These are phyloP conservation scores for Decapterus maruadsi DNA, from an alignment of 2,797 vertebrate species.

Conservation along the genomic window DNA sequence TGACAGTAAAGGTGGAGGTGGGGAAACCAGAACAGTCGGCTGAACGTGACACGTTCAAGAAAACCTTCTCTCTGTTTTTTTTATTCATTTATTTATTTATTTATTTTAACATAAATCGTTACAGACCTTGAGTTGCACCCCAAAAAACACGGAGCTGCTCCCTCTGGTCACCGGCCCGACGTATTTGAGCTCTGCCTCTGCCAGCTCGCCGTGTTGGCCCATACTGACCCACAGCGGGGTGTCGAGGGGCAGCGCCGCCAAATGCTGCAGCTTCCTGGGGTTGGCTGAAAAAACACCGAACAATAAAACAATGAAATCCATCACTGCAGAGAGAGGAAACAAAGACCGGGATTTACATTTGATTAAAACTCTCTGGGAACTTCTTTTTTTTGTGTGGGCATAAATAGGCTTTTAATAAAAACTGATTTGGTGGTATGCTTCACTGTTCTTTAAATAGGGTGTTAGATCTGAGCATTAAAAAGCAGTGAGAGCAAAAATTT, in stretches of 20 bases:
- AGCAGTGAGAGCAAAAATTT: background rate
- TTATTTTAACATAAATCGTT: no score
- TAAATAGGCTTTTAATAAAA: background rate
- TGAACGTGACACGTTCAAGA: no score
- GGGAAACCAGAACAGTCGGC: no score
- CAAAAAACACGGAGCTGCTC: conserved; percentile 80
- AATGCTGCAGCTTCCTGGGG: conserved; percentile 70
- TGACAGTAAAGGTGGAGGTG: no score
- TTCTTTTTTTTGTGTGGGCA: background rate
- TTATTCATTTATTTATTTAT: no score
- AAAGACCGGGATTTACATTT: background rate
- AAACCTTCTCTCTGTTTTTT: no score
- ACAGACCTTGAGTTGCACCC: conserved; percentile 86
- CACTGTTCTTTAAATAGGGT: background rate
- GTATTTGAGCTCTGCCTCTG: conserved; percentile 84
- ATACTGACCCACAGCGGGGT: conserved; percentile 81
- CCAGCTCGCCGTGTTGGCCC: conserved; percentile 75
- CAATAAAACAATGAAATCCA: conserved; percentile 9
- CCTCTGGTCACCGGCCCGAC: conserved; percentile 80
- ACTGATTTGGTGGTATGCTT: background rate
- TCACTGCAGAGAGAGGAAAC: background rate
- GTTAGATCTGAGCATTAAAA: background rate
- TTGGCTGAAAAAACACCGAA: conserved; percentile 57
- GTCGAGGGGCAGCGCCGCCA: conserved; percentile 66
- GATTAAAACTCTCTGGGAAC: background rate